A percentile compares a stretch with the other conserved stretches of the same genome.
These are phyloP conservation scores for Zosterops pallidus DNA, from an alignment of 2,113 vertebrate species.

Conservation along the genomic window DNA sequence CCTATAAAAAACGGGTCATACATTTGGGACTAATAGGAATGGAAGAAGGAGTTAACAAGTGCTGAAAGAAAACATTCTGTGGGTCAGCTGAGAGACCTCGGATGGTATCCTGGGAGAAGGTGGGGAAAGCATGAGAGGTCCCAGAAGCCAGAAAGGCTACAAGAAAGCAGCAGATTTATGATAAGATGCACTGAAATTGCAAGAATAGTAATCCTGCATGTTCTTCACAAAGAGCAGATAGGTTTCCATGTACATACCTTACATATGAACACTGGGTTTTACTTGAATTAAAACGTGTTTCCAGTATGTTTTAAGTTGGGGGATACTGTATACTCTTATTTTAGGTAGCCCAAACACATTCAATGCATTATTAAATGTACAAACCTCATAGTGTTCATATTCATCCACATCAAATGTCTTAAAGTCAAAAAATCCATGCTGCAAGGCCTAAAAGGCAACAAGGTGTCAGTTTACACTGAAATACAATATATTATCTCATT, in stretches of 20 bases:
- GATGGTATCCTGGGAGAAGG: background rate
- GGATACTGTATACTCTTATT: background rate
- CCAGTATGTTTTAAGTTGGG: background rate
- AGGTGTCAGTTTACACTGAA: slow-evolving; percentile 41
- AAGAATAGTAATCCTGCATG: background rate
- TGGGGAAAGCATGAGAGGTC: background rate
- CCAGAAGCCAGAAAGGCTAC: background rate
- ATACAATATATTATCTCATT: background rate
- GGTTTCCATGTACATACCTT: background rate
- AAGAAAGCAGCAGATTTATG: background rate
- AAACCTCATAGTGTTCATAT: slow-evolving; percentile 98
- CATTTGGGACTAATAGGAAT: background rate
- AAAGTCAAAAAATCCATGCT: slow-evolving; percentile 95
- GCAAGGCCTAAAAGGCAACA: slow-evolving; percentile 85
- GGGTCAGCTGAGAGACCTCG: background rate
- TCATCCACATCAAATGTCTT: slow-evolving; percentile 94
- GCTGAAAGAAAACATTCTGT: background rate
- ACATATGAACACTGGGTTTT: slow-evolving; percentile 12
- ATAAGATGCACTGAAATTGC: background rate
- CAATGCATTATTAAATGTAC: slow-evolving; percentile 43
- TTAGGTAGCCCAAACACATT: background rate
- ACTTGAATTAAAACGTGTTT: background rate
- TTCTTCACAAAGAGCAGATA: background rate
- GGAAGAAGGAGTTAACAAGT: background rate
- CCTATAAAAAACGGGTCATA: background rate